These are phyloP conservation scores for Epizoanthus rinbou DNA, from an alignment of 92 coral and sea anemone species.

Conservation along the genomic window DNA sequence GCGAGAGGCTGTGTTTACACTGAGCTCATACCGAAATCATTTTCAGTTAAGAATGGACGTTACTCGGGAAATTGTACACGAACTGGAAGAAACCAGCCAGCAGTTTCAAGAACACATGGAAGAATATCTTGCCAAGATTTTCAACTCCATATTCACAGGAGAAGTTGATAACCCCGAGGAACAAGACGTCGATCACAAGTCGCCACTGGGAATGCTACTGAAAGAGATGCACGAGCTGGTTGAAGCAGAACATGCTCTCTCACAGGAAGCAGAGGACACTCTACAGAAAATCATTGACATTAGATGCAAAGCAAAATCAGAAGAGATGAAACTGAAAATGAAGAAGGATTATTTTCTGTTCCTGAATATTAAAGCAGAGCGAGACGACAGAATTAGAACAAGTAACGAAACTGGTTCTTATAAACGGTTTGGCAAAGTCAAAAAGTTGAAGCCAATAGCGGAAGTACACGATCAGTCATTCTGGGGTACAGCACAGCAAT, in stretches of 20 bases:
- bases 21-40: not conserved
- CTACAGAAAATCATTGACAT: constrained; percentile 46
- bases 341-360: constrained; percentile 12
- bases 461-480: constrained; percentile 38
- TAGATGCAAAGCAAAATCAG: constrained; percentile 34
- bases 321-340: constrained; percentile 12
- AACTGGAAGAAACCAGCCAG: not conserved
- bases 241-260: constrained; percentile 49
- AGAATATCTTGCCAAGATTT: constrained; percentile 27
- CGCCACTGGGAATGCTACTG: constrained; percentile 43
- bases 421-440: not conserved
- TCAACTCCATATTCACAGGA: constrained; percentile 27
- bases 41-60: constrained; percentile 12
- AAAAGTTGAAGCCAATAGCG: constrained; percentile 20
- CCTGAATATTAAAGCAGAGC: constrained; percentile 10
- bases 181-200: not conserved
- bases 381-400: constrained; percentile 7
- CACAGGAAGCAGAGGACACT: constrained; percentile 42
- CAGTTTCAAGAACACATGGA: not conserved
- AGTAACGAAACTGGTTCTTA: not conserved
- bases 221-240: constrained; percentile 44
- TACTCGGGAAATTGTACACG: not conserved
- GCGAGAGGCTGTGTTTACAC: not conserved
- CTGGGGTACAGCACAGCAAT: constrained; percentile 69
- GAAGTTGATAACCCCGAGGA: not conserved